phyloP scores from a whole-genome alignment of 1,140 invertebrate species.

The honey bee (Apis mellifera) region Amel_HAv3.1 CM009931.2:3327501-3328000 shows the following conservation, averaged over 20 bases:
- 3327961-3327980: background rate
- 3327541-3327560: too few relatives aligned
- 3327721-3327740: background rate
- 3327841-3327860: conserved; percentile 22
- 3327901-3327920: conserved; percentile 10
- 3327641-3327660: too few relatives aligned
- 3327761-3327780: background rate
- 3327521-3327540: too few relatives aligned
- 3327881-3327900: conserved; percentile 14
- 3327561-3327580: too few relatives aligned
- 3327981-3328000: too few relatives aligned
- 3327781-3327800: conserved; percentile 7
- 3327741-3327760: background rate
- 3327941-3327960: background rate
- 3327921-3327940: conserved; percentile 4
- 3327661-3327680: too few relatives aligned
- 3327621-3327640: too few relatives aligned
- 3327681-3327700: background rate
- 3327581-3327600: too few relatives aligned
- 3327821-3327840: conserved; percentile 12
- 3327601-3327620: too few relatives aligned
- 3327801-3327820: conserved; percentile 23
- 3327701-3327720: background rate
- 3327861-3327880: conserved; percentile 33
- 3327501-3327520: too few relatives aligned